phyloP scores from a whole-genome alignment of 2,888 invertebrate genomes.

The Agrotis segetum region DNA sequence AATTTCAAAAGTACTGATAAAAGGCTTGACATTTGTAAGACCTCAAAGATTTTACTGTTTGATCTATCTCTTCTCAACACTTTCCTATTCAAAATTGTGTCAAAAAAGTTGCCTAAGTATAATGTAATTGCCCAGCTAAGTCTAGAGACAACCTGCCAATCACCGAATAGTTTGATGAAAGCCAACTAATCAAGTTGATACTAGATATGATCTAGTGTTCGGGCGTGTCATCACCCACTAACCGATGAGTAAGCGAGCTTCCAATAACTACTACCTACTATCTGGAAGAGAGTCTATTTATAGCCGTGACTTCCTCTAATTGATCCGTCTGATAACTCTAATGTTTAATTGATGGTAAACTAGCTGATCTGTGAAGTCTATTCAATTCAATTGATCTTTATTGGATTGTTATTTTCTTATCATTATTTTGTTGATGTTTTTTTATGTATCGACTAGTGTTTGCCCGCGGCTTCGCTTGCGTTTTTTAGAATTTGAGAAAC shows the following conservation, averaged over 20 bases:
- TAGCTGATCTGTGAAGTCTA: conserved; percentile 25
- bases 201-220: conserved; percentile 27
- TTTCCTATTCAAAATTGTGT: too few species aligned
- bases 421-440: neutral
- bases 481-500: too few species aligned
- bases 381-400: conserved; percentile 41
- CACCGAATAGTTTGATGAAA: neutral
- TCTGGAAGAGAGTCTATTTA: conserved; percentile 45
- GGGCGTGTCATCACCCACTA: conserved; percentile 21
- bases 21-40: too few species aligned
- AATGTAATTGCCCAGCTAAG: too few species aligned
- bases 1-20: too few species aligned
- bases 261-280: neutral
- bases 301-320: conserved; percentile 54
- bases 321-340: conserved; percentile 51
- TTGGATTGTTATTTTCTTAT: conserved; percentile 21
- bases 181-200: conserved; percentile 16
- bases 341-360: conserved; percentile 45
- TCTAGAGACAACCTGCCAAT: neutral
- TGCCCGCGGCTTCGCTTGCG: too few species aligned
- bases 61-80: too few species aligned
- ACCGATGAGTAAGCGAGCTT: conserved; percentile 30
- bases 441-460: too few species aligned
- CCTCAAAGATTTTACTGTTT: too few species aligned
- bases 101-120: too few species aligned